Evolutionary conservation across 92 coral and sea anemone species (phyloP).

Genomic region (Plumapathes pennacea): DNA sequence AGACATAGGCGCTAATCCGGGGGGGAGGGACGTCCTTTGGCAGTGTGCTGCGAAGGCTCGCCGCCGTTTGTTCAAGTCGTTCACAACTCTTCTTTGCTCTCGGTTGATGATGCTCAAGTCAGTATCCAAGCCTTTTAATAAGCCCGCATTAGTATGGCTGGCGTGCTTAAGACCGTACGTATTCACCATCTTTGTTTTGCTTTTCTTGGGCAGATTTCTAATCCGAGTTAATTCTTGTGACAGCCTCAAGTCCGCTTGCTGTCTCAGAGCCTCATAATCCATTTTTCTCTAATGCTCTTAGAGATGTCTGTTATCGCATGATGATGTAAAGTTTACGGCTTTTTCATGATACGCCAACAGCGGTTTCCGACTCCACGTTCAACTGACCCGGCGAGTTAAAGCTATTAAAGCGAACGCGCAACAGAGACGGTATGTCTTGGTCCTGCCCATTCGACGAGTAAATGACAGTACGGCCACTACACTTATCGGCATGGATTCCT

Average conservation of each 20-base stretch:
- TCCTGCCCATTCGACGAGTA: no score
- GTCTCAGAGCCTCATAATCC: conserved; percentile 61
- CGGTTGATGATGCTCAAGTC: conserved; percentile 54
- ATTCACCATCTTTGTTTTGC: conserved; percentile 59
- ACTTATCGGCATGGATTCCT: no score
- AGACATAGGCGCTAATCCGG: conserved; percentile 40
- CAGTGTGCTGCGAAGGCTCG: conserved; percentile 57
- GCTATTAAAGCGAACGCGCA: no score
- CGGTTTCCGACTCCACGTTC: no score
- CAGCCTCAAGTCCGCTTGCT: conserved; percentile 66
- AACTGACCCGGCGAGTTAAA: no score
- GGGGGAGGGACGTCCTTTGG: conserved; percentile 55
- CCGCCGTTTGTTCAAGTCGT: conserved; percentile 49
- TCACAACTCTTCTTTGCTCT: conserved; percentile 57
- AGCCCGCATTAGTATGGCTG: conserved; percentile 72
- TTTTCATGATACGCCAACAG: no score
- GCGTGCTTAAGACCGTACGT: conserved; percentile 82
- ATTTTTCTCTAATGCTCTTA: conserved; percentile 6
- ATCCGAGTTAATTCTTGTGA: conserved; percentile 73
- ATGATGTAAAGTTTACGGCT: no score
- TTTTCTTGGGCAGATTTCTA: conserved; percentile 76
- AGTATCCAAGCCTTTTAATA: conserved; percentile 64
- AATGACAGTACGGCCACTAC: no score
- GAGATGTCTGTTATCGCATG: background rate
- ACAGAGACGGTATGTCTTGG: no score